Base-by-base conservation (phyloP, 1,140 invertebrate species). In the Drosophila mayri region DNA sequence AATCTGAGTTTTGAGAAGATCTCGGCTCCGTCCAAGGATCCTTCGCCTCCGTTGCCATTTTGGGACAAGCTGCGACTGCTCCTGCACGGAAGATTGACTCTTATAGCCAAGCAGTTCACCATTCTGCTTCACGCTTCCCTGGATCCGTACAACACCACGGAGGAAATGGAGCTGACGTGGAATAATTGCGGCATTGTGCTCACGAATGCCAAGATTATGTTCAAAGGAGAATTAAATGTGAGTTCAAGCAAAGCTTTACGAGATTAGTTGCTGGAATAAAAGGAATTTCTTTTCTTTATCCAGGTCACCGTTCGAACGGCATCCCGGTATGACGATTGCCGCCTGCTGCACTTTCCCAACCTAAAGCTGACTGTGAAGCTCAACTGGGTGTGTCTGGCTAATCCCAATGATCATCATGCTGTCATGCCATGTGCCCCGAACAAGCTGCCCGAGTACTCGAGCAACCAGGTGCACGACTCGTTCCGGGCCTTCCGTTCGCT, bases 81-180 rank as follows among this genome's bases (percentile, higher is more conserved):
- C 14, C 94, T 99, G 76, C 99, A 99, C 92, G 99, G 99, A 0
- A 94, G 98, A 16, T 93, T 99, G 22, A 98, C 98, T 0, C 95
- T 98, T 79, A 96, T 96, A 60, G 96, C 97, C 11, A 95, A 96
- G 81, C 96, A 97, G 83, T 94, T 99, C 71, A 98, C 97, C 3
- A 95, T 99, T 18, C 93, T 98, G 40, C 92, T 99, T 80, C 98
- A 99, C 93, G 98, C 98, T 4, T 99, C 98, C 0, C 94, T 99
- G 7, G 98, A 99, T 94, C 99, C 99, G 0, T 99, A 99, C 91
- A 99, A 99, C 92, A 98, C 97, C 0, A 99, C 99, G 0, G 99
- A 99, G 93, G 97, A 99, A 93, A 99, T 99, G 97, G 99, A 99
- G 93, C 94, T 99, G 20, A 97, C 97, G 0, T 99, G 99, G 98